Evolutionary conservation across 2,113 vertebrate genomes (phyloP), one percentile per base, ranked within the genome.

Genomic region (Microtus pennsylvanicus): DNA sequence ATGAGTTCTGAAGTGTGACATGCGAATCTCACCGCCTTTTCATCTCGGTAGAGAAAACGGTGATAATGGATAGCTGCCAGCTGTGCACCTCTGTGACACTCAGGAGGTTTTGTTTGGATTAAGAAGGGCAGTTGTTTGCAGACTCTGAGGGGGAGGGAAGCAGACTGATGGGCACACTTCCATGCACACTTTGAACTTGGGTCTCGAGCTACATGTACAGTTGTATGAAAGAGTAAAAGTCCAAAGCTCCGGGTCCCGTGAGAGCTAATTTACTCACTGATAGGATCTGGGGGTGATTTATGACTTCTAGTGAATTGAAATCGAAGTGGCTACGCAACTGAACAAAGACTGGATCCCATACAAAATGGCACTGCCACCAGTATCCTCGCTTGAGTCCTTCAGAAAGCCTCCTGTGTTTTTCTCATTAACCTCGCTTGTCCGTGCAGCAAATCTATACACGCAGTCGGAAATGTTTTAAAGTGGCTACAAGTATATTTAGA

Each of bases 1-100:
- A 97, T 80, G 96, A 97, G 96, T 97, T 95, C 97, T 93, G 94
- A 94, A 92, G 50, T 95, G 89, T 98, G 98, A 98, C 97, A 97
- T 97, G 76, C 95, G 93, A 98, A 98, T 94, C 96, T 96, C 88
- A 94, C 97, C 91, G 96, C 97, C 89, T 98, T 98, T 98, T 98
- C 97, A 95, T 98, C 75, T 95, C 97, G 98, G 97, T 97, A 98
- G 98, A 98, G 97, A 97, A 98, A 98, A 98, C 95, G 98, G 97
- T 86, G 97, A 98, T 96, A 98, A 98, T 94, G 97, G 98, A 98
- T 92, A 97, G 92, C 93, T 98, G 98, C 97, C 98, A 98, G 98
- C 98, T 98, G 97, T 97, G 98, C 97, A 92, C 47, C 11, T 89
- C 82, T 45, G 95, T 87, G 85, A 98, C 96, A 98, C 89, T 85